These are phyloP conservation scores for Lasioglossum figueresi DNA, from an alignment of 2,888 invertebrate genomes.

Conservation along the genomic window DNA sequence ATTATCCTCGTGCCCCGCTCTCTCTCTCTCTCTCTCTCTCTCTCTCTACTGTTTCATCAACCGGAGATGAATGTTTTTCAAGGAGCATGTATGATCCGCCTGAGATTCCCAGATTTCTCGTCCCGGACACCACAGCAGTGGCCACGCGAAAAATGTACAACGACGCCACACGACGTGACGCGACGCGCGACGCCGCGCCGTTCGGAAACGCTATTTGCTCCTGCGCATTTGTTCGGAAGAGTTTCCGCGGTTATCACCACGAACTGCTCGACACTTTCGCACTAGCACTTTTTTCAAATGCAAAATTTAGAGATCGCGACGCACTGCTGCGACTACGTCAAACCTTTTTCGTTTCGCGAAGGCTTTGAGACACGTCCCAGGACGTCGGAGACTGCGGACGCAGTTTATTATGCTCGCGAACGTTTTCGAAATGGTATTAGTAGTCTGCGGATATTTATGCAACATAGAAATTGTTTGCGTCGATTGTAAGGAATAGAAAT, in stretches of 20 bases:
- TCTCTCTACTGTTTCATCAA: not conserved
- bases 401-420: not conserved
- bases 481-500: too few species aligned
- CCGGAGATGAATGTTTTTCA: not conserved
- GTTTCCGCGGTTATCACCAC: not conserved
- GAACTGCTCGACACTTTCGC: not conserved
- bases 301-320: not conserved
- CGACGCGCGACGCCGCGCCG: not conserved
- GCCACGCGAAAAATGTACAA: not conserved
- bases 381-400: not conserved
- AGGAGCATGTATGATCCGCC: not conserved
- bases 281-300: not conserved
- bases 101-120: conserved; percentile 6
- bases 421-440: too few species aligned
- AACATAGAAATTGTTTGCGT: too few species aligned
- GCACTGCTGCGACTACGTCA: not conserved
- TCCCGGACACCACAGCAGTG: not conserved
- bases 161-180: too few species aligned
- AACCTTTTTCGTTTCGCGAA: not conserved
- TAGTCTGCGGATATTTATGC: too few species aligned
- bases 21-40: too few species aligned
- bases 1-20: conserved; percentile 1
- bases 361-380: not conserved
- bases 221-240: not conserved
- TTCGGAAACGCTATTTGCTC: not conserved